Conservation (phyloP, 2,113 vertebrate species). For the Chascanopsetta lugubris region DNA sequence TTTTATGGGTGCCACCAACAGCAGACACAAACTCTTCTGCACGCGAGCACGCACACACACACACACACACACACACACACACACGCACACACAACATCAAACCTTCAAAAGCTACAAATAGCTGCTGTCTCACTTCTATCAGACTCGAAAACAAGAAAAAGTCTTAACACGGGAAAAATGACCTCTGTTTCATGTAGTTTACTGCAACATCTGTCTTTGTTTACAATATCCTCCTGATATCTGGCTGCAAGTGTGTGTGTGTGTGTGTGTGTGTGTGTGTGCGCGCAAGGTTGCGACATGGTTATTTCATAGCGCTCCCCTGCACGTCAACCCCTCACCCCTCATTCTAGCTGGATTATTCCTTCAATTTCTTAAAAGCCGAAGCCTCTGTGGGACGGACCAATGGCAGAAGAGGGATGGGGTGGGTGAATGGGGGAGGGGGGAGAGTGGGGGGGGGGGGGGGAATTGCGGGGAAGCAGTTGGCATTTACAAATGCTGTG, state of each 20-base stretch:
- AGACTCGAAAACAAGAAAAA: slow-evolving; percentile 26
- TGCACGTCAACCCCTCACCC: not conserved
- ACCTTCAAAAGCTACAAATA: slow-evolving; percentile 62
- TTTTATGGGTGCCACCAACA: slow-evolving; percentile 64
- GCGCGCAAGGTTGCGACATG: slow-evolving; percentile 17
- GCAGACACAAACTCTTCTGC: slow-evolving; percentile 19
- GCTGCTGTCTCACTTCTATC: slow-evolving; percentile 56
- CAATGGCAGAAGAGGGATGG: slow-evolving; percentile 50
- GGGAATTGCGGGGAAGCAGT: slow-evolving; percentile 37
- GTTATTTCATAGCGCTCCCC: slow-evolving; percentile 17
- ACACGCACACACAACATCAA: slow-evolving; percentile 43
- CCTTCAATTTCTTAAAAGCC: slow-evolving; percentile 80
- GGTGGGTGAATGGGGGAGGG: slow-evolving; percentile 37
- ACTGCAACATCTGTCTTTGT: slow-evolving; percentile 75
- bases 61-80: not conserved
- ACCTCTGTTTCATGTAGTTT: slow-evolving; percentile 58
- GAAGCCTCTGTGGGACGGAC: slow-evolving; percentile 60
- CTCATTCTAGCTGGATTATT: slow-evolving; percentile 61
- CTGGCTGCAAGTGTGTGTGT: slow-evolving; percentile 17
- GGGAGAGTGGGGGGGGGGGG: slow-evolving; percentile 20
- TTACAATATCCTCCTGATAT: slow-evolving; percentile 70
- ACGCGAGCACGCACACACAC: not conserved
- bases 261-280: no score
- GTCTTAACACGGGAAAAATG: slow-evolving; percentile 56
- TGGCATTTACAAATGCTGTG: slow-evolving; percentile 76